Conservation (phyloP, 2,797 vertebrate species). For the Synanceia verrucosa region DNA sequence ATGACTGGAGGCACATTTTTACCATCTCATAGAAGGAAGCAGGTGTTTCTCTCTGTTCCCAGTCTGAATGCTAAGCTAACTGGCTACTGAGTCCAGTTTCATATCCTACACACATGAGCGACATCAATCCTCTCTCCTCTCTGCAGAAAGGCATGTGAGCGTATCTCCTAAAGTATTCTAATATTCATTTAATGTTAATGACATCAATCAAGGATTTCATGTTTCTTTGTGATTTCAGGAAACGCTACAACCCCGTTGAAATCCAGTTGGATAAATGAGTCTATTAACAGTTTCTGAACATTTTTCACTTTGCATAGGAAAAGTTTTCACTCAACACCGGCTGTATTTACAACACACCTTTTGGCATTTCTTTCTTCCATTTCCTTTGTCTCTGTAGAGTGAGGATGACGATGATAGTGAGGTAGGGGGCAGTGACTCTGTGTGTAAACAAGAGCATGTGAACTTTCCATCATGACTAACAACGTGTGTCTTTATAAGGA, state of each 20-base stretch:
- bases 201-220: background rate
- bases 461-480: slow-evolving; percentile 40
- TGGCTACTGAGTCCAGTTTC: background rate
- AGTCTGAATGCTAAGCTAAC: background rate
- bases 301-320: background rate
- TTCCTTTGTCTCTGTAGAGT: slow-evolving; percentile 83
- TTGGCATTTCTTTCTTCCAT: slow-evolving; percentile 51
- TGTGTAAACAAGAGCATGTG: slow-evolving; percentile 44
- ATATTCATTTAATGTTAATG: background rate
- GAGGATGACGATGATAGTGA: slow-evolving; percentile 93
- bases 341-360: background rate
- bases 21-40: background rate
- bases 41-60: background rate
- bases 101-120: background rate
- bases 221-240: background rate
- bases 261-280: background rate
- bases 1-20: background rate
- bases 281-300: background rate
- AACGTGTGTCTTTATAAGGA: background rate
- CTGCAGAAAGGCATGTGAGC: background rate
- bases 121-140: background rate
- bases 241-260: background rate
- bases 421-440: slow-evolving; percentile 83
- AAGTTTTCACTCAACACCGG: background rate
- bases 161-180: background rate